Evolutionary conservation across 1,140 invertebrate genomes (phyloP), one percentile per base, ranked within the genome.

Genomic region (Heliconius congener): DNA sequence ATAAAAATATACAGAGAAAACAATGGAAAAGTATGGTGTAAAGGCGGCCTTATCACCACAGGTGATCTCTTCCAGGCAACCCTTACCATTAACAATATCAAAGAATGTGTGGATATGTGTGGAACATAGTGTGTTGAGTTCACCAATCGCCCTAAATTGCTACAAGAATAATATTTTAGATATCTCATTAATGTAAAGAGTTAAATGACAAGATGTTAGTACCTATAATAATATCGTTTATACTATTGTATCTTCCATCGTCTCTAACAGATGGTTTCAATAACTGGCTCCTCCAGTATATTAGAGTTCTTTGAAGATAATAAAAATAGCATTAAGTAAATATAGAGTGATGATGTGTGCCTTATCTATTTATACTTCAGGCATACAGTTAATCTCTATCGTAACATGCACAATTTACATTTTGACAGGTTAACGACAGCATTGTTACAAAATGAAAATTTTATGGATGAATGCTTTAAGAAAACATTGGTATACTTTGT

Each of bases 281-380:
- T 74, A 79, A 74, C 77, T 34, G 19, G 60, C 34, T 71, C 60
- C 60, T 72, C 46, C 76, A 72, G 23, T 42, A 50, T 55, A 77
- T 66, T 66, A 71, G 42, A 42, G 55, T 71, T 78, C 80, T 80
- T 76, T 55, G 73, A 75, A 86, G 81, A 82, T 85, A 80, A 82
- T 83, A 88, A 85, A 87, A 85, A 84, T 70, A 74, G 72, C 77
- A 77, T 79, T 83, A 82, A 81, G 74, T 84, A 86, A 85, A 85
- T 85, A 81, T 86, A 88, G 74, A 80, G 74, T 76, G 83, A 82
- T 86, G 87, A 87, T 83, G 74, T 81, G 82, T 77, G n/a, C 79
- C 27, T 78, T 82, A 78, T 83, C 81, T 82, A 82, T 86, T 84
- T 86, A 80, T 73, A 84, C 83, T 81, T 73, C 73, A 78, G 66